These are phyloP conservation scores for Eulithis prunata DNA, from an alignment of 2,888 invertebrate species.

Conservation along the genomic window DNA sequence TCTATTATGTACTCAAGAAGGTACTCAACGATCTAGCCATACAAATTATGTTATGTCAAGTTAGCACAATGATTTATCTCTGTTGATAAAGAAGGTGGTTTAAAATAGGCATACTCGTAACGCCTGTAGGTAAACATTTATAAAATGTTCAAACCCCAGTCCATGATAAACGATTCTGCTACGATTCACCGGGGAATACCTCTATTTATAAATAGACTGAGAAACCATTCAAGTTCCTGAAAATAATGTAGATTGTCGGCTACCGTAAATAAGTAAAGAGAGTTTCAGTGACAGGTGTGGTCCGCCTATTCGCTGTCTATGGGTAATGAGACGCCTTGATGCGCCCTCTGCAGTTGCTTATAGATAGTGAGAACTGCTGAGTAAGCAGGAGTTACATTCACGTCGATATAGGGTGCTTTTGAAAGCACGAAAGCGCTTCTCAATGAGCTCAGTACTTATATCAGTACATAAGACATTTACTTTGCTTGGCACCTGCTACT, in stretches of 20 bases:
- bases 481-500: no score
- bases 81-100: no score
- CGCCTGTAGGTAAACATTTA: neutral
- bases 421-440: neutral
- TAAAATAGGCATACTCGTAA: neutral
- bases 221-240: conserved; percentile 4
- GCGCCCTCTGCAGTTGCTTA: conserved; percentile 26
- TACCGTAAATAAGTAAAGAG: conserved; percentile 66
- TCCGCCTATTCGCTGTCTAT: conserved; percentile 78
- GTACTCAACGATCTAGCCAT: no score
- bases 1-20: no score
- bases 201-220: neutral
- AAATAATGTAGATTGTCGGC: conserved; percentile 48
- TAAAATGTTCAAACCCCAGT: conserved; percentile 7
- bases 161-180: conserved; percentile 2
- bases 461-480: no score
- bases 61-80: no score
- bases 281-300: conserved; percentile 59
- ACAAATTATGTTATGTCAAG: no score
- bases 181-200: conserved; percentile 18
- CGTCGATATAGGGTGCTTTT: conserved; percentile 5
- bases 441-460: no score
- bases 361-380: conserved; percentile 26
- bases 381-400: conserved; percentile 12
- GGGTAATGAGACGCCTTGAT: conserved; percentile 70